These are phyloP conservation scores for Palythoa grandiflora DNA, from an alignment of 92 coral and sea anemone species.

Conservation along the genomic window DNA sequence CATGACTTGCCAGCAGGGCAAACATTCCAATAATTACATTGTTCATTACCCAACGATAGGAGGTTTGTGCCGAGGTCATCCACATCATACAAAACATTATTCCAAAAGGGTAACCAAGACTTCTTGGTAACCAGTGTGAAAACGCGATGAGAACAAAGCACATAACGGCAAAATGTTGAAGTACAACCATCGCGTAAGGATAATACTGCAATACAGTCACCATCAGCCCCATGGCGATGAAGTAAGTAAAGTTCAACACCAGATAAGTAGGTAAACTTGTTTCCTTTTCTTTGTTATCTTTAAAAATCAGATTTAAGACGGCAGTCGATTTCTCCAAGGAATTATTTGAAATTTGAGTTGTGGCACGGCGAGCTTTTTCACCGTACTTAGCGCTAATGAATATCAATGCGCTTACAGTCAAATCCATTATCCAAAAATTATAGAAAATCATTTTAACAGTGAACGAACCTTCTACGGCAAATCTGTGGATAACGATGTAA, in stretches of 20 bases:
- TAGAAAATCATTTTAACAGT: constrained; percentile 65
- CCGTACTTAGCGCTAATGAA: constrained; percentile 90
- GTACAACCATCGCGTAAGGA: constrained; percentile 76
- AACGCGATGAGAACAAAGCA: constrained; percentile 84
- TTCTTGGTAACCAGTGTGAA: constrained; percentile 85
- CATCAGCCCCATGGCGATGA: constrained; percentile 85
- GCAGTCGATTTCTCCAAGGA: constrained; percentile 14
- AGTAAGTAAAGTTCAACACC: constrained; percentile 77
- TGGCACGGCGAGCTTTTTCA: constrained; percentile 66
- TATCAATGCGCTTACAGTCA: constrained; percentile 75
- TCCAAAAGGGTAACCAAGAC: constrained; percentile 75
- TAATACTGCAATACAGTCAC: constrained; percentile 80
- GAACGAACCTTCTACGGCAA: not conserved
- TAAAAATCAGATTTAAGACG: constrained; percentile 4
- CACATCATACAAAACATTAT: constrained; percentile 68
- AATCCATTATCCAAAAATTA: constrained; percentile 98
- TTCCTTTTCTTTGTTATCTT: constrained; percentile 58
- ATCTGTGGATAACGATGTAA: not conserved
- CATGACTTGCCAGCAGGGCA: constrained; percentile 89
- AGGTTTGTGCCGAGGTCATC: constrained; percentile 79
- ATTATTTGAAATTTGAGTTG: not conserved
- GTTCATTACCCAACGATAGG: constrained; percentile 90
- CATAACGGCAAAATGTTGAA: constrained; percentile 92
- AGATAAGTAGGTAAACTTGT: constrained; percentile 72
- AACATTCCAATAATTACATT: constrained; percentile 90